These are phyloP conservation scores for Percina caprodes DNA, from an alignment of 2,113 vertebrate species.

Conservation along the genomic window DNA sequence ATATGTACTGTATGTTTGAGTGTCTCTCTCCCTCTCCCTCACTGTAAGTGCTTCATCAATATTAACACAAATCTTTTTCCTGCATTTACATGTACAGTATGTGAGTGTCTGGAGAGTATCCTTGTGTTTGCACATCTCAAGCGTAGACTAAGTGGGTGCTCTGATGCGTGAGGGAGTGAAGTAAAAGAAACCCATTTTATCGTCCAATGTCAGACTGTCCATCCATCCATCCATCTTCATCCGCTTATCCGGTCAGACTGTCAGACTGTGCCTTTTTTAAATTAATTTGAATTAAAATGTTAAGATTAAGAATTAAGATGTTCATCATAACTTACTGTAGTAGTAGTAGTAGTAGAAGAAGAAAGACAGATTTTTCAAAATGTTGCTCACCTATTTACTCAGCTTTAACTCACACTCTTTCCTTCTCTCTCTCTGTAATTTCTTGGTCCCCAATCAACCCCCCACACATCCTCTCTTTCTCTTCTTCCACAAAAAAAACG, in stretches of 20 bases:
- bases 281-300: too few species aligned
- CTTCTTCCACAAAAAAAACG: conserved; percentile 9
- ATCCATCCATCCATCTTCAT: too few species aligned
- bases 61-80: conserved; percentile 3
- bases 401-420: background rate
- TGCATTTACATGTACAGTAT: background rate
- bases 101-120: background rate
- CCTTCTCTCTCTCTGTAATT: conserved; percentile 31
- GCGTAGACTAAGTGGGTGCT: background rate
- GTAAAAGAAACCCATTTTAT: background rate
- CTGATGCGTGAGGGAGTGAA: background rate
- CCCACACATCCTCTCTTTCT: conserved; percentile 33
- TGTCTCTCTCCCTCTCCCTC: background rate
- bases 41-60: background rate
- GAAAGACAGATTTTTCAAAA: conserved; percentile 32
- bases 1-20: background rate
- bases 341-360: background rate
- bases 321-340: too few species aligned
- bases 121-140: background rate
- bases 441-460: conserved; percentile 55
- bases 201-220: background rate
- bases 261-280: background rate
- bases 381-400: conserved; percentile 36
- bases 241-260: too few species aligned
- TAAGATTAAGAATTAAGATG: too few species aligned